Base-by-base conservation (phyloP, 2,888 invertebrate genomes). In the Syrphus vitripennis region DNA sequence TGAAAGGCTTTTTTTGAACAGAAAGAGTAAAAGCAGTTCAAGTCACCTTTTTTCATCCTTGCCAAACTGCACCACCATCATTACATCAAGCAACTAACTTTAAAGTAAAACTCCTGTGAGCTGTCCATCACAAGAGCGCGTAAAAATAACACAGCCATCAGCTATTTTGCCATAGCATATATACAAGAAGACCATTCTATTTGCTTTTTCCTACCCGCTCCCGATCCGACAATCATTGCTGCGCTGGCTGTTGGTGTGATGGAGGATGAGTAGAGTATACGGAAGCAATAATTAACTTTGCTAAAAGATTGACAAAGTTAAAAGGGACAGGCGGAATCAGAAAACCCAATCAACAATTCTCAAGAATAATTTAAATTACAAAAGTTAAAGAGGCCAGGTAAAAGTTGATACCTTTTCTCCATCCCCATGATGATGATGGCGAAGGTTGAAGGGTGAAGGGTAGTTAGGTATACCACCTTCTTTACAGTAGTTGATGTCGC, bases 231-330 rank as follows among this genome's bases (percentile, higher is more conserved):
- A 9, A 6, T 0, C 21, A 5, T 10, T 12, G 21, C 12, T 21
- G 4, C 19, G 16, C 50, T 24, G 16, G 34, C 48, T n/a, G 40
- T 34, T 31, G 0, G 31, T 24, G 0, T 21, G 53, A 16, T 4
- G 12, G 21, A 5, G 48, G n/a, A 34, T 10, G 34, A 21, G 31
- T 45, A 40, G 34, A 21, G 31, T 45, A 40, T 40, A 42, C 57
- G 50, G 70, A 80, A 70, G 80, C 75, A 80, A 71, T 83, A 83
- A 83, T 83, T 83, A 83, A 83, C 83, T 83, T 83, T 80, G 42
- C 79, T 67, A 42, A 80, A 79, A 80, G 83, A 83, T 83, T 79
- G 83, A 65, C 83, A 83, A 83, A 83, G 83, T 83, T 75, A 83
- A n/a, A n/a, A 69, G 21, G 45, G 76, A 45, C 34, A 57, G 57